These are phyloP conservation scores for Meliscaeva auricollis DNA, from an alignment of 2,888 invertebrate species.

Conservation along the genomic window DNA sequence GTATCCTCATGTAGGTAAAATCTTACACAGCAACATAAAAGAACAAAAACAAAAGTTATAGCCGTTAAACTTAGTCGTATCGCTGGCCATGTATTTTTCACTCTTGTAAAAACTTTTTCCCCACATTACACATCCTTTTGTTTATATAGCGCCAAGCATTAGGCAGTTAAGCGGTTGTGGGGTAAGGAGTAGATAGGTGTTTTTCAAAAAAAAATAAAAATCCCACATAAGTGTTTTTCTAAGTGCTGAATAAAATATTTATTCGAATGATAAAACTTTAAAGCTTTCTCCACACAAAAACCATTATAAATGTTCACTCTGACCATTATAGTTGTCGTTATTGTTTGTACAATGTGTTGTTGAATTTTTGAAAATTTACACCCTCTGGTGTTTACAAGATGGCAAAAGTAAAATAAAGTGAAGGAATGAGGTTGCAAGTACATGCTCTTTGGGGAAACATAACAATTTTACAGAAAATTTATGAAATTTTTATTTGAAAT, in stretches of 20 bases:
- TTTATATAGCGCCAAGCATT: background rate
- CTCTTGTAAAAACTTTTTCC: background rate
- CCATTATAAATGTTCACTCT: conserved; percentile 8
- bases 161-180: background rate
- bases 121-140: background rate
- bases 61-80: background rate
- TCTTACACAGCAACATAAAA: background rate
- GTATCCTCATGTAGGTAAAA: too few relatives aligned
- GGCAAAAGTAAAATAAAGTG: too few relatives aligned
- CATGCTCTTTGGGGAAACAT: background rate
- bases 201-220: conserved; percentile 5
- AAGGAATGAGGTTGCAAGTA: background rate
- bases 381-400: background rate
- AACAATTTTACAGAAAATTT: too few relatives aligned
- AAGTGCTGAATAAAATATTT: conserved; percentile 48
- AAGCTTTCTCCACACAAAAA: conserved; percentile 14
- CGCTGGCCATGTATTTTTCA: background rate
- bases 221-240: conserved; percentile 42
- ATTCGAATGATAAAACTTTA: conserved; percentile 45
- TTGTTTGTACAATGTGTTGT: conserved; percentile 30
- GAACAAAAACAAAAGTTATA: background rate
- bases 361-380: conserved; percentile 18
- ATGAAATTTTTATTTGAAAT: too few relatives aligned
- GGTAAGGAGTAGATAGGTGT: background rate
- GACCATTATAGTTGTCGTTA: conserved; percentile 3